Conservation (phyloP, 2,797 vertebrate genomes). For the Corythornis leucogaster region DNA sequence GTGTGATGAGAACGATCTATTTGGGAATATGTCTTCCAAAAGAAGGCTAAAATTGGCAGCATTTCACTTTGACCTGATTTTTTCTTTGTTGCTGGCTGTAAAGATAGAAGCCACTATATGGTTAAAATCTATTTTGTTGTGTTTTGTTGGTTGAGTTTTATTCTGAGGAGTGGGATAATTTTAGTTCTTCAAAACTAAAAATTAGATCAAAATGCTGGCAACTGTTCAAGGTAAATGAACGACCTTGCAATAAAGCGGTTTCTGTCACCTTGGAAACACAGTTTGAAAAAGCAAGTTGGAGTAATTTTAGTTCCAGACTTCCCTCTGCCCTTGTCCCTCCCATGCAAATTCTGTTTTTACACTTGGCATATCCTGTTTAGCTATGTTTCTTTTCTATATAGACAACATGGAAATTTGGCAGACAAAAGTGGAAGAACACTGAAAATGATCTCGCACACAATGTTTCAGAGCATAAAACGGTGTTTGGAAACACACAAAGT, state of each 20-base stretch:
- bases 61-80: neutral
- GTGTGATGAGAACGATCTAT: neutral
- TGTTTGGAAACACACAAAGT: slow-evolving; percentile 2
- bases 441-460: neutral
- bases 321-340: slow-evolving; percentile 34
- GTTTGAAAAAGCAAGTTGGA: slow-evolving; percentile 20
- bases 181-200: slow-evolving; percentile 32
- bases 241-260: slow-evolving; percentile 13
- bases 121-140: slow-evolving; percentile 7
- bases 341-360: slow-evolving; percentile 52
- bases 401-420: neutral
- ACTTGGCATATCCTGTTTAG: slow-evolving; percentile 36
- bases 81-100: neutral
- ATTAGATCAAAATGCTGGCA: slow-evolving; percentile 45
- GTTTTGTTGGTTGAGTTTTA: neutral
- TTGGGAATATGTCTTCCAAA: neutral
- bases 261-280: slow-evolving; percentile 55
- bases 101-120: neutral
- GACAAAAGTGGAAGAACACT: slow-evolving; percentile 5
- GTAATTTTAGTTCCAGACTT: slow-evolving; percentile 61
- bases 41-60: neutral
- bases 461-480: neutral
- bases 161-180: slow-evolving; percentile 31
- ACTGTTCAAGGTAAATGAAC: slow-evolving; percentile 29
- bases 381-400: neutral